Conservation (phyloP, 2,797 vertebrate genomes). For the Neosilurus mollespiculum region DNA sequence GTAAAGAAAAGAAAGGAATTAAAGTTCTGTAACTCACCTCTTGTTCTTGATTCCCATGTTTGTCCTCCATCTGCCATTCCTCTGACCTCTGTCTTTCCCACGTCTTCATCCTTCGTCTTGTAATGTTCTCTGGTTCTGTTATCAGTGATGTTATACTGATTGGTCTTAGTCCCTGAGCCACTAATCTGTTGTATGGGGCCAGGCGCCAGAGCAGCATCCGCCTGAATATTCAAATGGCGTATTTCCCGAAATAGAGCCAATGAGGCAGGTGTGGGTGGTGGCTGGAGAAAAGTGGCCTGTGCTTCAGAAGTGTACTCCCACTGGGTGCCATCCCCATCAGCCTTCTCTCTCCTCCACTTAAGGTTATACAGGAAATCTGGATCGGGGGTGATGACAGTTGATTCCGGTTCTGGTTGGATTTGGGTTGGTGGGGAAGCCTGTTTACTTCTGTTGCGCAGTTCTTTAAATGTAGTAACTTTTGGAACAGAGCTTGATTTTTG, state of each 20-base stretch:
- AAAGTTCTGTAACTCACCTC: slow-evolving; percentile 64
- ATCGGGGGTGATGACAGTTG: slow-evolving; percentile 73
- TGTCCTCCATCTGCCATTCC: slow-evolving; percentile 76
- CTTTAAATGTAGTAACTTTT: slow-evolving; percentile 85
- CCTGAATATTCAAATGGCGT: slow-evolving; percentile 79
- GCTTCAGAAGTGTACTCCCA: slow-evolving; percentile 83
- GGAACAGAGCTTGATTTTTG: slow-evolving; percentile 66
- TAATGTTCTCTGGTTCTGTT: slow-evolving; percentile 53
- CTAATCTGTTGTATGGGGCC: slow-evolving; percentile 65
- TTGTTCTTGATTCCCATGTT: slow-evolving; percentile 69
- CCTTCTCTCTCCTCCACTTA: slow-evolving; percentile 75
- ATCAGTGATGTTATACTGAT: slow-evolving; percentile 61
- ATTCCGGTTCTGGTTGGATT: slow-evolving; percentile 71
- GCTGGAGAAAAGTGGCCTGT: slow-evolving; percentile 75
- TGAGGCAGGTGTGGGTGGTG: slow-evolving; percentile 70
- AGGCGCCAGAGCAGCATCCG: slow-evolving; percentile 60
- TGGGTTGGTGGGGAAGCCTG: slow-evolving; percentile 63
- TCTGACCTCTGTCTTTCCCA: slow-evolving; percentile 63
- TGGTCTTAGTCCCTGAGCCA: slow-evolving; percentile 65
- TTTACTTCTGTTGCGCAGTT: slow-evolving; percentile 82
- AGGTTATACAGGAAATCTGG: slow-evolving; percentile 80
- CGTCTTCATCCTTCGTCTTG: slow-evolving; percentile 48
- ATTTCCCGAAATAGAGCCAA: slow-evolving; percentile 76
- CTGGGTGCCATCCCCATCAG: slow-evolving; percentile 68
- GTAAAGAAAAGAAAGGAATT: not conserved